phyloP scores from a whole-genome alignment of 1,140 invertebrate genomes.

The Papilio glaucus region DNA sequence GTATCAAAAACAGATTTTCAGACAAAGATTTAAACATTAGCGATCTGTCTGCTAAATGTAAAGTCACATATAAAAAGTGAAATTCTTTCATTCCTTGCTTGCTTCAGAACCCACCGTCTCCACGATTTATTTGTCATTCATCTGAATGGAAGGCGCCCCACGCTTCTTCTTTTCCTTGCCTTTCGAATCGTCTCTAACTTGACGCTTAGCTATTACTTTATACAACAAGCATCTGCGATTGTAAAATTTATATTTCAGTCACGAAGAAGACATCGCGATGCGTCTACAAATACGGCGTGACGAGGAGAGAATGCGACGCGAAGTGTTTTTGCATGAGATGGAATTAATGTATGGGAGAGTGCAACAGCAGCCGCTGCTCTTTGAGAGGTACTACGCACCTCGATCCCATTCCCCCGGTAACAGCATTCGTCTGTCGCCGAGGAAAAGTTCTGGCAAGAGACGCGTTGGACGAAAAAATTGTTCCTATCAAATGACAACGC shows the following conservation, averaged over 20 bases:
- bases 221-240: no score
- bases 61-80: no score
- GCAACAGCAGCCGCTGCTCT: constrained; percentile 87
- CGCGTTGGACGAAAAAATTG: constrained; percentile 44
- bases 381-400: constrained; percentile 88
- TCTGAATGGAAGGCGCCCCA: no score
- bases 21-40: background rate
- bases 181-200: no score
- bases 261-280: constrained; percentile 87
- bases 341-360: constrained; percentile 88
- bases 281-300: constrained; percentile 86
- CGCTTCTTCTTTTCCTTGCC: no score
- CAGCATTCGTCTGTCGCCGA: constrained; percentile 61
- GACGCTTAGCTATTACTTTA: no score
- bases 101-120: no score
- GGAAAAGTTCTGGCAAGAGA: constrained; percentile 67
- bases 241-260: constrained; percentile 69
- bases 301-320: constrained; percentile 86
- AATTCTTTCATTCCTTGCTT: no score
- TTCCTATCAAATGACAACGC: constrained; percentile 46
- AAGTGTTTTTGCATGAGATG: constrained; percentile 88
- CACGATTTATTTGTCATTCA: no score
- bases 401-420: constrained; percentile 56
- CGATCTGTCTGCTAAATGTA: no score
- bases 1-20: background rate